A percentile compares a stretch with the other conserved stretches of the same genome.
These are phyloP conservation scores for Hyles euphorbiae DNA, from an alignment of 1,140 invertebrate genomes.

Conservation along the genomic window DNA sequence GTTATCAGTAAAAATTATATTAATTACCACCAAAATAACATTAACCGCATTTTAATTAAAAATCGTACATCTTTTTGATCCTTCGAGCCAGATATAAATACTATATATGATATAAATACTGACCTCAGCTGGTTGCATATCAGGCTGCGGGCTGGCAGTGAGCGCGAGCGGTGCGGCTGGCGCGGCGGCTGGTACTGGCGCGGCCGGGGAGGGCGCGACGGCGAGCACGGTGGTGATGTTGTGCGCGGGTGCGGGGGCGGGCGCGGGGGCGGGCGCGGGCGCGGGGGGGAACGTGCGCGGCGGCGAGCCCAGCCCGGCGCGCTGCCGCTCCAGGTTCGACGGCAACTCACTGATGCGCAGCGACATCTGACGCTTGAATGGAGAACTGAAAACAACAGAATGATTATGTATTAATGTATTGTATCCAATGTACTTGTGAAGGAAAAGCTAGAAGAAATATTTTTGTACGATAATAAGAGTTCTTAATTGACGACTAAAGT, in stretches of 20 bases:
- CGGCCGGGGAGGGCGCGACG: slow-evolving; percentile 20
- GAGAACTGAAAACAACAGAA: slow-evolving; percentile 78
- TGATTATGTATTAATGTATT: not conserved
- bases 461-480: too few species aligned
- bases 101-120: too few species aligned
- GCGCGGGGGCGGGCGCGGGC: slow-evolving; percentile 63
- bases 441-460: too few species aligned
- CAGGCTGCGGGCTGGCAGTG: slow-evolving; percentile 13
- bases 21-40: too few species aligned
- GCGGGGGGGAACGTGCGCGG: slow-evolving; percentile 55
- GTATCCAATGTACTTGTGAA: not conserved
- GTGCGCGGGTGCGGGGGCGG: slow-evolving; percentile 40
- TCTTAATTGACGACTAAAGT: too few species aligned
- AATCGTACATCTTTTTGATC: too few species aligned
- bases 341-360: slow-evolving; percentile 94
- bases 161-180: slow-evolving; percentile 13
- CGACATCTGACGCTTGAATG: slow-evolving; percentile 97
- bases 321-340: slow-evolving; percentile 91
- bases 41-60: too few species aligned
- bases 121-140: not conserved
- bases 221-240: slow-evolving; percentile 47
- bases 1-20: too few species aligned
- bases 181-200: slow-evolving; percentile 51
- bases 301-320: slow-evolving; percentile 73
- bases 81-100: too few species aligned